These are phyloP conservation scores for Oenanthe oenanthe DNA, from an alignment of 2,113 vertebrate genomes.

Conservation along the genomic window DNA sequence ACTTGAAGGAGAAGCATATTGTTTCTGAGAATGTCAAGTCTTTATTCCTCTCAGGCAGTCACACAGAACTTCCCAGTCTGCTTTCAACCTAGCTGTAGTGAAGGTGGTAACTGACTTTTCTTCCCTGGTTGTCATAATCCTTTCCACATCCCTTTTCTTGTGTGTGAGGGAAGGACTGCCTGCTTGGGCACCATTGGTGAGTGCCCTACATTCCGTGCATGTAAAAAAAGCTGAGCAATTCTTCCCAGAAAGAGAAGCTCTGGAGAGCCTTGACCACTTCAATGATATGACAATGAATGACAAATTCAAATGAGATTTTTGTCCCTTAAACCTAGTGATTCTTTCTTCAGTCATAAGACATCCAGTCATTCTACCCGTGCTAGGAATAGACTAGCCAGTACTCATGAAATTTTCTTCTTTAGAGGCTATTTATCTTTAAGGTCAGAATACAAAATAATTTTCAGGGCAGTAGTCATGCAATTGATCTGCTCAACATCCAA, in stretches of 20 bases:
- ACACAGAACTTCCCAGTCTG: background rate
- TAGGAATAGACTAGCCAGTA: background rate
- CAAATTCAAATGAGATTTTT: background rate
- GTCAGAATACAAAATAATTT: background rate
- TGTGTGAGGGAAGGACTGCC: background rate
- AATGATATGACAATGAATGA: background rate
- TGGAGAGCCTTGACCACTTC: background rate
- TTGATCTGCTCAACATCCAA: background rate
- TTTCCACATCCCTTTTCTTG: background rate
- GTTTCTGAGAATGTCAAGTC: background rate
- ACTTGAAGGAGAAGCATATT: background rate
- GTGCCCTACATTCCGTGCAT: fast-evolving
- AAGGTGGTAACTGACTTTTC: background rate
- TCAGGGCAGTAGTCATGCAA: background rate
- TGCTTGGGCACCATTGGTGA: background rate
- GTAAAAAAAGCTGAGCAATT: background rate
- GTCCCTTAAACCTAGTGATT: background rate
- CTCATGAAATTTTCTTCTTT: background rate
- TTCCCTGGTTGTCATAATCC: background rate
- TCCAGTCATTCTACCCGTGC: background rate
- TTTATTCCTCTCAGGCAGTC: background rate
- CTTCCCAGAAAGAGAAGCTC: background rate
- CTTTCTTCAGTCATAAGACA: background rate
- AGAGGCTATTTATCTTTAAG: background rate
- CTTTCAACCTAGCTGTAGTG: background rate